Percentiles rank a stretch among this genome's conserved stretches.
phyloP scores from a whole-genome alignment of 2,113 vertebrate species.

The Bos taurus region DNA sequence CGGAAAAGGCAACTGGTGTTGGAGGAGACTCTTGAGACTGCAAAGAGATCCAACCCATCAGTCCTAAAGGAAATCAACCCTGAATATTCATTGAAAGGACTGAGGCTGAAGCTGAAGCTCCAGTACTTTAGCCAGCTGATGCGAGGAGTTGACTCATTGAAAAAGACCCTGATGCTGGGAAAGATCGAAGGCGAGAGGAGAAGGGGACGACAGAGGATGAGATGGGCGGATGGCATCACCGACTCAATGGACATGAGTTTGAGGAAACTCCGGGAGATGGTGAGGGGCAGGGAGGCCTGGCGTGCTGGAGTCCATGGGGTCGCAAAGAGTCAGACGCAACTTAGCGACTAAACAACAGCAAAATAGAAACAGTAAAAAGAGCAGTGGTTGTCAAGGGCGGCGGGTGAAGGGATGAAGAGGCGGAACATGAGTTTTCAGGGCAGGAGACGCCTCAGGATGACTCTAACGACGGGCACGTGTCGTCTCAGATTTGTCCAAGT shows the following conservation, averaged over 20 bases:
- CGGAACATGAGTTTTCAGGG: fast-evolving
- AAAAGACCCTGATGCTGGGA: neutral
- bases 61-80: neutral
- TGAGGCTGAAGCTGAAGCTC: neutral
- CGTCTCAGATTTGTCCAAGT: neutral
- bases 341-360: neutral
- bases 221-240: neutral
- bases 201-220: neutral
- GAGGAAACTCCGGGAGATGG: neutral
- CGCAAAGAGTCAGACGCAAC: neutral
- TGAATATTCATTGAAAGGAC: neutral
- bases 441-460: neutral
- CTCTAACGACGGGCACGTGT: fast-evolving
- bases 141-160: neutral
- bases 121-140: neutral
- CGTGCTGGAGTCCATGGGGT: fast-evolving
- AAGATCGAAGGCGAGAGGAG: neutral
- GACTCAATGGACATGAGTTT: neutral
- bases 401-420: neutral
- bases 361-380: neutral
- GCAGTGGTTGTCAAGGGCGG: neutral
- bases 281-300: neutral
- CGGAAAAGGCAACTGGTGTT: neutral
- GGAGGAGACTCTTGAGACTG: neutral
- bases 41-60: neutral